phyloP scores from a whole-genome alignment of 2,113 vertebrate species.

The Condylura cristata region DNA sequence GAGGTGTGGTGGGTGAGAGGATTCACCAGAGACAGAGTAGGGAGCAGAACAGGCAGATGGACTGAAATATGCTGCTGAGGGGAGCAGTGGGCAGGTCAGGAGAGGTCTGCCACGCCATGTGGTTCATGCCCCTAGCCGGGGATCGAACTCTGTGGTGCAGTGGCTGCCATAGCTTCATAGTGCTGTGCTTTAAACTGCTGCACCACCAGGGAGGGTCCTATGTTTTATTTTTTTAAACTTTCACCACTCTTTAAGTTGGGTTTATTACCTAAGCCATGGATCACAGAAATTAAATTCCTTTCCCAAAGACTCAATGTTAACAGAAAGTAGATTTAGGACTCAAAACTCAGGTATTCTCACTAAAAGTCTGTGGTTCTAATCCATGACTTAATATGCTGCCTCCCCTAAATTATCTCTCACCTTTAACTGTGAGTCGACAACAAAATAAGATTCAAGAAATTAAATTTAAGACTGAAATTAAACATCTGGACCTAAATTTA shows the following conservation, averaged over 20 bases:
- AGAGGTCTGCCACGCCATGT: too few species aligned
- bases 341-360: conserved; percentile 4
- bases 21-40: too few species aligned
- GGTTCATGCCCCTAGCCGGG: too few species aligned
- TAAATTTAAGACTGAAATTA: neutral
- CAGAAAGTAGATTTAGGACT: neutral
- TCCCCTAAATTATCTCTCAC: neutral
- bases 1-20: too few species aligned
- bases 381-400: neutral
- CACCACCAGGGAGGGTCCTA: too few species aligned
- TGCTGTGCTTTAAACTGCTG: too few species aligned
- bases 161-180: too few species aligned
- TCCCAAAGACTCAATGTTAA: neutral
- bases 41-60: too few species aligned
- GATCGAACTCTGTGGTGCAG: too few species aligned
- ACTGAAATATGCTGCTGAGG: too few species aligned
- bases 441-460: conserved; percentile 41
- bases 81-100: too few species aligned
- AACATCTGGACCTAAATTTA: neutral
- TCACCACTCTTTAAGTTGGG: neutral
- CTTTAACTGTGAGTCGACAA: neutral
- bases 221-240: neutral
- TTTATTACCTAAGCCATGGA: neutral
- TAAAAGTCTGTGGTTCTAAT: conserved; percentile 1
- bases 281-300: conserved; percentile 14